These are phyloP conservation scores for Exocentrus adspersus DNA, from an alignment of 2,888 invertebrate genomes.

Conservation along the genomic window DNA sequence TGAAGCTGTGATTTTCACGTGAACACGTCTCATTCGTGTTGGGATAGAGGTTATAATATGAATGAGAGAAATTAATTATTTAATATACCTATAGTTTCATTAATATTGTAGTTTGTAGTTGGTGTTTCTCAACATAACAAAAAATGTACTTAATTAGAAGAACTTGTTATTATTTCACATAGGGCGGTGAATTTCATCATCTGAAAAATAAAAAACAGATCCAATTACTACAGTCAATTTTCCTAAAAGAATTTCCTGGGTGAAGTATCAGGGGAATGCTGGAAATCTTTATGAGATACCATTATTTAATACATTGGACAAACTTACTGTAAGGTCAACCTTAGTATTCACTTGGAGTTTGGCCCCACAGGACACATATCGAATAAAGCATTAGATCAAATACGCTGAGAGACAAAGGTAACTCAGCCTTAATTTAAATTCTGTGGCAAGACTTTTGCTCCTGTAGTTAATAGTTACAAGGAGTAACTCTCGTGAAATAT, in stretches of 20 bases:
- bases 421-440: conserved; percentile 1
- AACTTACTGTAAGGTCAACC: conserved; percentile 12
- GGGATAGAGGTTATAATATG: too few species aligned
- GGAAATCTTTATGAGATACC: not conserved
- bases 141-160: too few species aligned
- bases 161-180: too few species aligned
- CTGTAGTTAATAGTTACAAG: not conserved
- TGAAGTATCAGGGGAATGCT: not conserved
- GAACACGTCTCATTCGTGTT: too few species aligned
- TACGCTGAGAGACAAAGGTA: not conserved
- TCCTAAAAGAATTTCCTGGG: not conserved
- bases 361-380: conserved; percentile 2
- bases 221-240: not conserved
- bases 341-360: conserved; percentile 13
- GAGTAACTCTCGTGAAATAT: too few species aligned
- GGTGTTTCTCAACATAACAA: too few species aligned
- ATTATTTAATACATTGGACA: conserved; percentile 14
- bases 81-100: too few species aligned
- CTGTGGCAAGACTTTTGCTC: not conserved
- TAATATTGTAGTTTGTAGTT: too few species aligned
- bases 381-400: conserved; percentile 16
- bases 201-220: not conserved
- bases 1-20: too few species aligned
- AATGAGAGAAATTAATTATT: not conserved
- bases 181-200: too few species aligned